Percentiles rank a stretch among this genome's conserved stretches.
Evolutionary conservation across 2,888 invertebrate species (phyloP).

Genomic region (Eurytoma adleriae): DNA sequence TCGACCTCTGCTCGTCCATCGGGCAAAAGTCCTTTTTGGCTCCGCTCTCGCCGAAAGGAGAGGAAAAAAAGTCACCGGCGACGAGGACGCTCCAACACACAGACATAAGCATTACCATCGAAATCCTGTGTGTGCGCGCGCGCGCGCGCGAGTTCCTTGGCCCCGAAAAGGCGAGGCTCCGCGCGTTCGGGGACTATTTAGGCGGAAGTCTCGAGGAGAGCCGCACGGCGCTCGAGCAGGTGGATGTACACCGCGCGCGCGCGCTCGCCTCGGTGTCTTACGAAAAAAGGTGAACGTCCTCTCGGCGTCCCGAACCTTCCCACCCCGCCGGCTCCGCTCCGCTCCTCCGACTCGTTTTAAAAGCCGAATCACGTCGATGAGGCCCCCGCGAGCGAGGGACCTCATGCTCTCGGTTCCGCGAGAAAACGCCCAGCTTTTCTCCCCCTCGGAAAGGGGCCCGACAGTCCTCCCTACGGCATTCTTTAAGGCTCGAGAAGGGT

Average conservation of each 20-base stretch:
- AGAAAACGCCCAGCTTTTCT: slow-evolving; percentile 23
- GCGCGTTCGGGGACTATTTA: slow-evolving; percentile 37
- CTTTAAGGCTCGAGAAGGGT: no score
- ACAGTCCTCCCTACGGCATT: no score
- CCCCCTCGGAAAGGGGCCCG: neutral
- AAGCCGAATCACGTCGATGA: slow-evolving; percentile 36
- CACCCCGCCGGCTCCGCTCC: slow-evolving; percentile 61
- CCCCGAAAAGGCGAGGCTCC: slow-evolving; percentile 19
- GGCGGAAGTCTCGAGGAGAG: slow-evolving; percentile 31
- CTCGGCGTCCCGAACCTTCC: slow-evolving; percentile 65
- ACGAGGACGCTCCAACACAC: neutral
- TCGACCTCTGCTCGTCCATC: no score
- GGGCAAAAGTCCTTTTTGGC: neutral
- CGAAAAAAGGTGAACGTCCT: slow-evolving; percentile 76
- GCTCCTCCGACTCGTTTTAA: slow-evolving; percentile 31
- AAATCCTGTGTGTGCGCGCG: slow-evolving; percentile 3
- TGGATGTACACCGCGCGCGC: slow-evolving; percentile 27
- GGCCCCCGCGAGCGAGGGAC: neutral
- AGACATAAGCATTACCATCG: neutral
- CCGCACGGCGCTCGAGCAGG: slow-evolving; percentile 32
- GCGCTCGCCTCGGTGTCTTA: slow-evolving; percentile 69
- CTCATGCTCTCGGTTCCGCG: no score
- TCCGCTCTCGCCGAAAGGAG: no score
- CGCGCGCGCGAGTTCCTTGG: slow-evolving; percentile 18
- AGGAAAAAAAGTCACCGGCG: neutral